Base-by-base conservation (phyloP, 2,888 invertebrate genomes). In the Lasioglossum zephyrum region DNA sequence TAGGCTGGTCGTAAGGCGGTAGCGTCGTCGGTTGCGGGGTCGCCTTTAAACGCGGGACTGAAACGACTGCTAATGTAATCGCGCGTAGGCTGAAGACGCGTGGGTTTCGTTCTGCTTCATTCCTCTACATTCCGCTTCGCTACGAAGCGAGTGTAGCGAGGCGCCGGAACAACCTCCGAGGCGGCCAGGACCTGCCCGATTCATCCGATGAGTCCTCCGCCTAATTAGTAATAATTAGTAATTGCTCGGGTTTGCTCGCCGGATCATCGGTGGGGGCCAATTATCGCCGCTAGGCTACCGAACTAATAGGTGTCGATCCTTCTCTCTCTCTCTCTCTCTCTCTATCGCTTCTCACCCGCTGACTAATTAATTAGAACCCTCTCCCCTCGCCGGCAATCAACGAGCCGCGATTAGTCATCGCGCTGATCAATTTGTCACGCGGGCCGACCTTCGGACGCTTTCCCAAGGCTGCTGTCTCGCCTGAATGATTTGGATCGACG, bases 141-240 rank as follows among this genome's bases (percentile, higher is more conserved):
- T 26, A 6, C n/a, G 72, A 70, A 69, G 49, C 76, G 80, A 74
- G 49, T 18, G 44, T 18, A 31, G 36, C 76, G 60, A 76, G 80
- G 86, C 85, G 87, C 80, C 86, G 84, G 80, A 85, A 87, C 88
- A 83, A 87, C 88, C 90, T 87, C 77, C 77, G 77, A 76, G 90
- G 87, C 83, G 83, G 77, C 78, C 63, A 2, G 31, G 18, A 26
- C 44, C 53, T 60, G 53, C 9, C 86, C 90, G 90, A 91, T 89
- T 90, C 84, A 85, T 87, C 88, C 31, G 82, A 57, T 82, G 84
- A 84, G 47, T 72, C 76, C 85, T 86, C 83, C 88, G 84, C 87
- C 89, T 94, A 94, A 94, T 94, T 92, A 92, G 91, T 90, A 92
- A 93, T 92, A 93, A 93, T 93, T 93, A 93, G 91, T 92, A 92